Base-by-base conservation (phyloP, 2,888 invertebrate genomes). In the Andrena minutula region DNA sequence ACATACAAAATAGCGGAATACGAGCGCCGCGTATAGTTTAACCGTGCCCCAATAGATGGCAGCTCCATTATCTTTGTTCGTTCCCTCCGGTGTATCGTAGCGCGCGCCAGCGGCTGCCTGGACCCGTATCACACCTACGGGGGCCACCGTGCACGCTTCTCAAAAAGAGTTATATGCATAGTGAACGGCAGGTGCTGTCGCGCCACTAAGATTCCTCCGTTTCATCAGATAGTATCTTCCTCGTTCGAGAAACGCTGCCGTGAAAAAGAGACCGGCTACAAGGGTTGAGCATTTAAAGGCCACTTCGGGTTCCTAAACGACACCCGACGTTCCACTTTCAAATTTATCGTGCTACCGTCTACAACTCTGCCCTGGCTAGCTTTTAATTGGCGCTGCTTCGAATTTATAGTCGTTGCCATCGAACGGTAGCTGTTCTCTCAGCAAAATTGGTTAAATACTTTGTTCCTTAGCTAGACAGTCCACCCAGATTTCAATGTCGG, bases 31-130 rank as follows among this genome's bases (percentile, higher is more conserved):
- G 86, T 84, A 84, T 91, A 90, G 89, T 92, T 91, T 92, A 90
- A 87, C 85, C 89, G 88, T 86, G 72, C 65, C 79, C 92, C 94
- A 90, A 93, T 90, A 94, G 94, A 94, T 94, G 94, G 94, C 94
- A 91, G 93, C 92, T 92, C 90, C 89, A 92, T 93, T 93, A 93
- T 93, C 93, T 91, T 91, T 87, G 80, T 87, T 74, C 81, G 88
- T 63, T 71, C 79, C 75, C 28, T 63, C 12, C 32, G 49, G 23
- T 41, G 60, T 60, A 12, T 61, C 60, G 23, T 35, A 32, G 16
- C 35, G 23, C 32, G 64, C 12, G 75, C 58, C 20, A 53, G 16
- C 53, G 23, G 2, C 23, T 23, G 51, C 12, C 28, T 28, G 47
- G 30, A 10, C 56, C 3, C 63, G 60, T 30, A 53, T 30, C 53